Evolutionary conservation across 1,140 invertebrate species (phyloP), one percentile per base, ranked within the genome.

Genomic region (Diuraphis noxia): DNA sequence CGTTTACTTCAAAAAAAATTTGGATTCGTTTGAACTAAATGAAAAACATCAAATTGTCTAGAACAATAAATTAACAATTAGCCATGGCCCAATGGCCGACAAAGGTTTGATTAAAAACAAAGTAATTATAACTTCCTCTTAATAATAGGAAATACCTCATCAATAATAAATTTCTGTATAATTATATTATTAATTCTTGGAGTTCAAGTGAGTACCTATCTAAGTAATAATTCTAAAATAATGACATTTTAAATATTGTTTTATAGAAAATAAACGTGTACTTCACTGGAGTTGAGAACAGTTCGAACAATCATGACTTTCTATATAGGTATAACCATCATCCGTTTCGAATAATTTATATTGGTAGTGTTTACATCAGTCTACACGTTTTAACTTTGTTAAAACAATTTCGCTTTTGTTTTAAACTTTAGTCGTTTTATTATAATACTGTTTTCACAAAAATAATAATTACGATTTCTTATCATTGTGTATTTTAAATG

Each of bases 361-460:
- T 72, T 72, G 34, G 56, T 72, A 72, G 56, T 17, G 56, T 72
- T 72, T 72, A 72, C 56, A 72, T n/a, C 56, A 63, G 56, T 63
- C 56, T n/a, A 4, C 30, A 4, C 30, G 56, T 63, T 63, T 63
- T 72, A 72, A 72, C 56, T 72, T 72, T 72, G 30, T 72, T 72
- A 72, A 72, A 72, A 72, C 56, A 72, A n/a, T 72, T 72, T 72
- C 56, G 56, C n/a, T 72, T 72, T 72, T 72, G 56, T 72, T 72
- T 63, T 72, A 17, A n/a, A 72, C n/a, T 72, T n/a, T 72, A 10
- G 19, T 13, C 17, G n/a, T 72, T 72, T 72, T 72, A 21, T n/a
- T 72, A n/a, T 72, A n/a, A 72, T 72, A 72, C 56, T 72, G 30
- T 72, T 72, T 72, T 72, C 56, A 72, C 56, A 72, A n/a, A n/a